Conservation (phyloP, 2,888 invertebrate species). For the Altica lythri region DNA sequence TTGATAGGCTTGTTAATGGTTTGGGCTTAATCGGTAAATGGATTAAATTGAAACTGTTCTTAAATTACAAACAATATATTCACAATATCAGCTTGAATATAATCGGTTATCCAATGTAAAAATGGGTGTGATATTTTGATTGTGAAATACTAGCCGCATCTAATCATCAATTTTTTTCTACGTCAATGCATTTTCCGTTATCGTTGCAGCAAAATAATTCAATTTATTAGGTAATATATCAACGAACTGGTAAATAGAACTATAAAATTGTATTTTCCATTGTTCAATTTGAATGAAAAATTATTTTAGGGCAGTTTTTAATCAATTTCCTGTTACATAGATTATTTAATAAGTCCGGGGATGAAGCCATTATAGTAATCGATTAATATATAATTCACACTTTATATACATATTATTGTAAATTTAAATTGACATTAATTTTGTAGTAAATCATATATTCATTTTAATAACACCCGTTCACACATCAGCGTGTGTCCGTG, state of each 20-base stretch:
- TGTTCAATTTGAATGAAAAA: slow-evolving; percentile 8
- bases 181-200: slow-evolving; percentile 8
- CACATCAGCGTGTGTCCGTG: background rate
- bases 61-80: too few relatives aligned
- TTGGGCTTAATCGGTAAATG: too few relatives aligned
- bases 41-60: too few relatives aligned
- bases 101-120: background rate
- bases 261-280: slow-evolving; percentile 10
- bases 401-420: slow-evolving; percentile 4
- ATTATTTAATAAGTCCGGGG: slow-evolving; percentile 1
- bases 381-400: slow-evolving; percentile 6
- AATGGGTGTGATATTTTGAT: background rate
- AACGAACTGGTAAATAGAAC: slow-evolving; percentile 9
- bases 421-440: slow-evolving; percentile 11
- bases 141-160: background rate
- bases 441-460: slow-evolving; percentile 5
- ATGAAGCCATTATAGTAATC: background rate
- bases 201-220: slow-evolving; percentile 23
- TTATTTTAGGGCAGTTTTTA: slow-evolving; percentile 7
- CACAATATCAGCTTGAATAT: too few relatives aligned
- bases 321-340: slow-evolving; percentile 4
- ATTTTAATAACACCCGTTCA: slow-evolving; percentile 7
- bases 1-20: too few relatives aligned
- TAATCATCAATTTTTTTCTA: slow-evolving; percentile 10
- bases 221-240: slow-evolving; percentile 23